A percentile compares a stretch with the other conserved stretches of the same genome.
Conservation (phyloP, 2,797 vertebrate species). For the Protosalanx chinensis region DNA sequence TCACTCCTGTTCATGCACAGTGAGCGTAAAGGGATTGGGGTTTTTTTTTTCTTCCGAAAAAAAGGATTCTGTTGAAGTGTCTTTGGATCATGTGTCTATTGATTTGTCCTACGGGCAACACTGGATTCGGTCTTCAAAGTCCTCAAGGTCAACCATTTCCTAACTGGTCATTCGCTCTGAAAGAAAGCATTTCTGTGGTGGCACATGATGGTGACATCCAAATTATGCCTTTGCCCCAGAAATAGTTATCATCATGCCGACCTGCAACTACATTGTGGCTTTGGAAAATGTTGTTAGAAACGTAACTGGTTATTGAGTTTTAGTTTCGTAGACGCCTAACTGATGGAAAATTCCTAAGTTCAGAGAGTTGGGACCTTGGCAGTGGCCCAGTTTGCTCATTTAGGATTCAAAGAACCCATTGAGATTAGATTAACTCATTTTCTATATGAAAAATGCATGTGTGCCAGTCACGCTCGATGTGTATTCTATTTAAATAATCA, state of each 20-base stretch:
- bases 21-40: constrained; percentile 20
- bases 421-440: constrained; percentile 64
- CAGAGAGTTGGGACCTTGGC: constrained; percentile 65
- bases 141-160: constrained; percentile 50
- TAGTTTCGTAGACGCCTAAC: constrained; percentile 47
- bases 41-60: neutral
- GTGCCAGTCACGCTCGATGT: constrained; percentile 56
- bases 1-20: constrained; percentile 17
- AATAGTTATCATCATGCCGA: neutral
- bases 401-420: constrained; percentile 57
- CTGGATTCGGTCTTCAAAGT: constrained; percentile 31
- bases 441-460: constrained; percentile 68
- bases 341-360: constrained; percentile 68
- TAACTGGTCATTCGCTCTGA: constrained; percentile 17
- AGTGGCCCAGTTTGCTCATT: constrained; percentile 62
- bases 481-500: constrained; percentile 42
- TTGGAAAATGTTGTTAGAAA: neutral
- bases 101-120: constrained; percentile 31
- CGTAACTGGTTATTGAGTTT: neutral
- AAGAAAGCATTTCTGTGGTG: constrained; percentile 21
- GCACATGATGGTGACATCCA: neutral
- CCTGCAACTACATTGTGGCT: constrained; percentile 5
- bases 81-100: constrained; percentile 29
- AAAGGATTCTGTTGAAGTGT: constrained; percentile 7
- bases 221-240: no score